Conservation (phyloP, 2,888 invertebrate species). For the Aporophyla nigra region DNA sequence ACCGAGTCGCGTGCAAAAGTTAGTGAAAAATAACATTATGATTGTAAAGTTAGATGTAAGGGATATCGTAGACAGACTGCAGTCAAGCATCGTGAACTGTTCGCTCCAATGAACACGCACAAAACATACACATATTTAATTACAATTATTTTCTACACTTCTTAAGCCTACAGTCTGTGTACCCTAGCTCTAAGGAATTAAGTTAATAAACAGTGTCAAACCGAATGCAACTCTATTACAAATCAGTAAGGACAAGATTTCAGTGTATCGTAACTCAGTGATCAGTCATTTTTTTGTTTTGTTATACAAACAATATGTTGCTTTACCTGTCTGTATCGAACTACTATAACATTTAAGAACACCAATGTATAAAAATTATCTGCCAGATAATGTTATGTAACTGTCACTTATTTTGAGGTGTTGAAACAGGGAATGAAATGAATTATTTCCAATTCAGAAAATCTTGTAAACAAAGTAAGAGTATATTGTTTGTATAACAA, state of each 20-base stretch:
- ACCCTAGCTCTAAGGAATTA: not conserved
- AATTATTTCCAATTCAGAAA: not conserved
- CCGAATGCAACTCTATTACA: conserved; percentile 53
- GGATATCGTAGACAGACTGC: conserved; percentile 4
- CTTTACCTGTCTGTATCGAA: not conserved
- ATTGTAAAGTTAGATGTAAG: not conserved
- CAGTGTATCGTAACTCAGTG: conserved; percentile 60
- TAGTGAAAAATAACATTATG: not conserved
- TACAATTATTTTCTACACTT: not conserved
- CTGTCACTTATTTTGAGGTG: not conserved
- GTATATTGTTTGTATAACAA: conserved; percentile 35
- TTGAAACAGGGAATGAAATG: not conserved
- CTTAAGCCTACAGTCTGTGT: not conserved
- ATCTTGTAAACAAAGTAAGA: not conserved
- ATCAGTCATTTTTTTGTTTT: conserved; percentile 43
- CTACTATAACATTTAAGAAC: not conserved
- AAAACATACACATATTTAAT: conserved; percentile 25
- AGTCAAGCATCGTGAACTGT: conserved; percentile 3
- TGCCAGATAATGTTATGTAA: not conserved
- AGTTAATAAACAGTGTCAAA: conserved; percentile 56
- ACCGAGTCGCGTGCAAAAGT: not conserved
- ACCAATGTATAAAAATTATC: not conserved
- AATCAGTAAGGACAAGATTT: conserved; percentile 62
- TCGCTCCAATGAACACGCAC: conserved; percentile 23
- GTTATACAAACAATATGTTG: conserved; percentile 32